Evolutionary conservation across 1,140 invertebrate species (phyloP), one percentile per base, ranked within the genome.

Genomic region (Drosophila bipectinata): DNA sequence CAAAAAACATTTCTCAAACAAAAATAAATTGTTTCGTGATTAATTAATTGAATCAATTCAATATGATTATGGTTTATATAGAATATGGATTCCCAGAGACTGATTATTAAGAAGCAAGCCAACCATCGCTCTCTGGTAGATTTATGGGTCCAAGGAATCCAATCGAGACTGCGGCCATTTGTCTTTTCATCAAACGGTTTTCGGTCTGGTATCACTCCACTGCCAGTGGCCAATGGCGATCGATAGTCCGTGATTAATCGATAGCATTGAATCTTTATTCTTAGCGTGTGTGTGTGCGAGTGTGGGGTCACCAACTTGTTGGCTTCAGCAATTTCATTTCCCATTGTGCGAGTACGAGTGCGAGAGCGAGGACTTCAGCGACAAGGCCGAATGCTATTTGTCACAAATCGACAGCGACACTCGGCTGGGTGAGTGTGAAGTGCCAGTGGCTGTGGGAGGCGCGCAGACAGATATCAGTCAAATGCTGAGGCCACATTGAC

Each of bases 401-500:
- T 80, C 81, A 79, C 62, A 72, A 66, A 60, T 64, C 77, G 75
- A 79, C 75, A 68, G 71, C 32, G 58, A 57, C 79, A 71, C 37
- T 60, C 15, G 26, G 26, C 26, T 28, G 26, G 26, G 4, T 28
- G 26, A 28, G 26, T 28, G 30, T 44, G 34, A 4, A 10, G 34
- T 37, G 10, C 10, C 4, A 4, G 44, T 56, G 32, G 18, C 10
- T 28, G 48, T 5, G 30, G 21, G 44, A 52, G 53, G 15, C 45
- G 26, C 7, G 39, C 41, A 47, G 67, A 60, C 62, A 72, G 61
- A 78, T 68, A 85, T 85, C 81, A 81, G 68, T 87, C 81, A 81
- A 78, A 85, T 34, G 61, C 10, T 32, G 64, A 67, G 73, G 77
- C 73, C 77, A 80, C 66, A 85, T 81, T 81, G 82, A 87, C 82